phyloP scores from a whole-genome alignment of 2,113 vertebrate genomes.

The Callithrix jacchus region DNA sequence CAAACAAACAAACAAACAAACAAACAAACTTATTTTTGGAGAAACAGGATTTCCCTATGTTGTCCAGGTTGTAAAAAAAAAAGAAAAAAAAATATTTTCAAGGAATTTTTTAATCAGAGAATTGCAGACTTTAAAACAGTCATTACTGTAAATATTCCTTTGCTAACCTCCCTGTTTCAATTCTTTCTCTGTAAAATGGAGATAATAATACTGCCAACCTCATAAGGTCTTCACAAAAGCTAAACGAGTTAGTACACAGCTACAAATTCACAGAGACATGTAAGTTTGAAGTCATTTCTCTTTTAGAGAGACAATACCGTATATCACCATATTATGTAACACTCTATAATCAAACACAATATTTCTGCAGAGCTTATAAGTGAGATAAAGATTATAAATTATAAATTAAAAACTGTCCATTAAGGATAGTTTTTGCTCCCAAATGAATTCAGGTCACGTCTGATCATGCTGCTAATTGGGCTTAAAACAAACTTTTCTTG shows the following conservation, averaged over 20 bases:
- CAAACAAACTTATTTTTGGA: no score
- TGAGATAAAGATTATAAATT: not conserved
- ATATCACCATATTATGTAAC: not conserved
- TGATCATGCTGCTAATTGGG: not conserved
- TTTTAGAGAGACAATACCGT: not conserved
- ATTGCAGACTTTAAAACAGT: not conserved
- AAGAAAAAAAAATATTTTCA: not conserved
- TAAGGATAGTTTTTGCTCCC: not conserved
- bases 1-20: no score
- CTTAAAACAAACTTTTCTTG: not conserved
- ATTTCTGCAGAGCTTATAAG: not conserved
- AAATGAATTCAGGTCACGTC: not conserved
- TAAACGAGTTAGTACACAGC: not conserved
- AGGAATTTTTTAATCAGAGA: not conserved
- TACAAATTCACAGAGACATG: not conserved
- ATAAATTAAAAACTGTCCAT: not conserved
- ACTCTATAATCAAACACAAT: not conserved
- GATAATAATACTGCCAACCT: not conserved
- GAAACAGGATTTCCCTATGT: no score
- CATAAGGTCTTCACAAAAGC: not conserved
- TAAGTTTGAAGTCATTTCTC: not conserved
- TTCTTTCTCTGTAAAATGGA: slow-evolving; percentile 1
- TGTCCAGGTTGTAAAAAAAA: no score
- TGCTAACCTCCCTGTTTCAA: not conserved
- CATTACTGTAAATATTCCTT: not conserved